Evolutionary conservation across 2,113 vertebrate species (phyloP).

Genomic region (Pelusios castaneus): DNA sequence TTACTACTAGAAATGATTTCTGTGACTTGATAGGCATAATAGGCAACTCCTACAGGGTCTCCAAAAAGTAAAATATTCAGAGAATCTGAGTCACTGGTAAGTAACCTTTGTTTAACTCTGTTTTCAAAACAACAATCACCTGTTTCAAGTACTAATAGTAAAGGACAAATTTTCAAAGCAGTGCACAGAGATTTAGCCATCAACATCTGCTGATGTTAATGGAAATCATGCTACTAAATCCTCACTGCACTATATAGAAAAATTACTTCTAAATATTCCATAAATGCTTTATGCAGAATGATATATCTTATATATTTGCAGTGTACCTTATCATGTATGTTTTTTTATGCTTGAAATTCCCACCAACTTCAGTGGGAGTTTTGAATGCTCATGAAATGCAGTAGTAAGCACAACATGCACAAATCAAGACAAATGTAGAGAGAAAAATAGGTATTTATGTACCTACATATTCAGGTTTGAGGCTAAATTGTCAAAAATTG

Average conservation of each 20-base stretch:
- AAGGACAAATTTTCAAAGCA: neutral
- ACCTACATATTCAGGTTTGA: neutral
- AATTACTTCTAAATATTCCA: neutral
- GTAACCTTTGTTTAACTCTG: neutral
- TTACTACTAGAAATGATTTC: neutral
- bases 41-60: neutral
- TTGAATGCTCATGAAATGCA: neutral
- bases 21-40: neutral
- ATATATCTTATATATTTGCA: neutral
- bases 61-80: neutral
- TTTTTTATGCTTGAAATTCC: neutral
- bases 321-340: neutral
- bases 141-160: neutral
- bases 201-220: neutral
- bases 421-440: neutral
- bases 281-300: neutral
- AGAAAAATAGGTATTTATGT: neutral
- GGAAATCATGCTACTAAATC: slow-evolving; percentile 7
- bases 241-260: neutral
- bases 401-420: neutral
- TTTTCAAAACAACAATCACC: neutral
- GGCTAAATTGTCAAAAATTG: neutral
- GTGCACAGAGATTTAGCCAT: neutral
- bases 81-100: neutral
- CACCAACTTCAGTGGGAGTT: neutral